Evolutionary conservation across 2,797 vertebrate genomes (phyloP).

Genomic region (Pseudotriccus pelzelni): DNA sequence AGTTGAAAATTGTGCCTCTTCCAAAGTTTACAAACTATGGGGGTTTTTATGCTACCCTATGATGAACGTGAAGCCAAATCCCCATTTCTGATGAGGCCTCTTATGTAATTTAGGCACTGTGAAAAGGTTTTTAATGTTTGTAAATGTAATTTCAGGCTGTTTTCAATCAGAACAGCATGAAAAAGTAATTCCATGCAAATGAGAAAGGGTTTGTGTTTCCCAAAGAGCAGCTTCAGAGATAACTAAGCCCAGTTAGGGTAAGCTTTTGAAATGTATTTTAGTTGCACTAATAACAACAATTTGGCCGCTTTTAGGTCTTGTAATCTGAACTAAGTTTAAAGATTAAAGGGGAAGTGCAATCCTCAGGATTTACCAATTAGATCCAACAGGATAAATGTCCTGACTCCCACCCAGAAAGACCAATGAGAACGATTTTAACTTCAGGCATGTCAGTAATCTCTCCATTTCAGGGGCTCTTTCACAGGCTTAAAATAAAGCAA

Average conservation of each 20-base stretch:
- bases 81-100: not conserved
- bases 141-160: not conserved
- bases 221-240: not conserved
- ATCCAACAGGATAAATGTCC: conserved; percentile 3
- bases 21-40: not conserved
- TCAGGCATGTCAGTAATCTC: not conserved
- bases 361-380: conserved; percentile 41
- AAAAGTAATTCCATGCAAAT: conserved; percentile 6
- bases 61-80: not conserved
- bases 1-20: not conserved
- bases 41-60: not conserved
- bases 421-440: not conserved
- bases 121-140: not conserved
- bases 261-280: conserved; percentile 23
- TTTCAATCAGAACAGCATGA: not conserved
- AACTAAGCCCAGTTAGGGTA: not conserved
- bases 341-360: conserved; percentile 22
- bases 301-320: not conserved
- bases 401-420: not conserved
- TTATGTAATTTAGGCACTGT: not conserved
- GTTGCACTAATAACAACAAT: not conserved
- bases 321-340: conserved; percentile 14
- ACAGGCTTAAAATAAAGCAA: not conserved
- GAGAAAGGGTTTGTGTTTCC: not conserved
- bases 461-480: not conserved